These are phyloP conservation scores for Gibbula magus DNA, from an alignment of 2,888 invertebrate genomes.

Conservation along the genomic window DNA sequence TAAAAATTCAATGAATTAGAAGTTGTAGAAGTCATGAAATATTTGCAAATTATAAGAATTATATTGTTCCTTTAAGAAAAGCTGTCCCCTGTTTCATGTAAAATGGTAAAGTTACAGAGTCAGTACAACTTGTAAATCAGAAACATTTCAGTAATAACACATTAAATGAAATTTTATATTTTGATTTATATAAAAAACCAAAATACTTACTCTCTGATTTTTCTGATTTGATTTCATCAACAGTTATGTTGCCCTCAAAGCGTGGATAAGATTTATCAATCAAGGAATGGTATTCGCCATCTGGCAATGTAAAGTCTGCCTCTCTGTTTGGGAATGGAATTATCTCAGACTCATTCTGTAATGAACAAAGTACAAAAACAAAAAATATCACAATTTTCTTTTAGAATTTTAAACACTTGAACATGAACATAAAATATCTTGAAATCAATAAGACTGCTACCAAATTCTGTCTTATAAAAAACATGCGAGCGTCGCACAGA, in stretches of 20 bases:
- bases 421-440: no score
- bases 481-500: no score
- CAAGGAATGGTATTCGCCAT: conserved; percentile 51
- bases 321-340: conserved; percentile 70
- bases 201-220: conserved; percentile 32
- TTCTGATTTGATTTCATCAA: conserved; percentile 30
- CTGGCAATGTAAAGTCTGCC: conserved; percentile 61
- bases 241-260: conserved; percentile 25
- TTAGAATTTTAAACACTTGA: no score
- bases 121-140: neutral
- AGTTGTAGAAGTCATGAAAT: no score
- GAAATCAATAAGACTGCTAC: no score
- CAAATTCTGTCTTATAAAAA: no score
- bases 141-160: no score
- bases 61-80: neutral
- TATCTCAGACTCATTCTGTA: conserved; percentile 72
- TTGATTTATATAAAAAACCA: neutral
- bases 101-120: neutral
- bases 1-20: no score
- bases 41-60: no score
- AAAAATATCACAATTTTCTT: neutral
- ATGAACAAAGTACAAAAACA: conserved; percentile 39
- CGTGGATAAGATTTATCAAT: conserved; percentile 56
- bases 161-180: no score
- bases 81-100: neutral